Conservation (phyloP, 2,888 invertebrate genomes). For the Geotrupes spiniger region DNA sequence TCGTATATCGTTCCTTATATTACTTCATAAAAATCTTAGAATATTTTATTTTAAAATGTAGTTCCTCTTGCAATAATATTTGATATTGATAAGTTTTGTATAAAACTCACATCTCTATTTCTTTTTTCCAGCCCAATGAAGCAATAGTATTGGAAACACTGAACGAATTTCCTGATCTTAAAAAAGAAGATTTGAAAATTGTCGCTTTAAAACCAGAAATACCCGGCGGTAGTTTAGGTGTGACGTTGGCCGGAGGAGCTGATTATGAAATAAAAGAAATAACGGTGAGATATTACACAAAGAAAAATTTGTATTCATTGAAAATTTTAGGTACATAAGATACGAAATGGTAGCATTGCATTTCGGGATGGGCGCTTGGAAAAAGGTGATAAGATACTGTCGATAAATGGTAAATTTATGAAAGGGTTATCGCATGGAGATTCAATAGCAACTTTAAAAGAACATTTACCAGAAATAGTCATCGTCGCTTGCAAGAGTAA, state of each 20-base stretch:
- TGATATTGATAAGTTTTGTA: background rate
- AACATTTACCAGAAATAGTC: conserved; percentile 34
- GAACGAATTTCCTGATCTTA: conserved; percentile 18
- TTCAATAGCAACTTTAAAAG: conserved; percentile 84
- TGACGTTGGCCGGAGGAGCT: conserved; percentile 83
- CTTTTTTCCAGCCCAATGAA: conserved; percentile 1
- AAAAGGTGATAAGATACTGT: conserved; percentile 83
- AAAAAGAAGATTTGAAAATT: conserved; percentile 23
- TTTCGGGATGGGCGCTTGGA: conserved; percentile 82
- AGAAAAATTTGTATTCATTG: conserved; percentile 7
- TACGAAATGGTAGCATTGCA: conserved; percentile 81
- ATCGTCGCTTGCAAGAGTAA: conserved; percentile 31
- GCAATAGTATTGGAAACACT: conserved; percentile 5
- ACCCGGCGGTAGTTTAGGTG: conserved; percentile 74
- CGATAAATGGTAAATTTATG: conserved; percentile 84
- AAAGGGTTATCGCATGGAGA: conserved; percentile 82
- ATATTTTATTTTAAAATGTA: too few relatives aligned
- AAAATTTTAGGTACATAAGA: conserved; percentile 73
- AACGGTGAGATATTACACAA: conserved; percentile 60
- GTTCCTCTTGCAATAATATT: background rate
- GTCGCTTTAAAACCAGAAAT: conserved; percentile 53
- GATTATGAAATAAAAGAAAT: conserved; percentile 92
- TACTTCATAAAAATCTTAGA: too few relatives aligned
- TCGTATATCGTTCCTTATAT: too few relatives aligned
- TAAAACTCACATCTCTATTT: too few relatives aligned